These are phyloP conservation scores for Chymomyza caudatula DNA, from an alignment of 2,888 invertebrate species.

Conservation along the genomic window DNA sequence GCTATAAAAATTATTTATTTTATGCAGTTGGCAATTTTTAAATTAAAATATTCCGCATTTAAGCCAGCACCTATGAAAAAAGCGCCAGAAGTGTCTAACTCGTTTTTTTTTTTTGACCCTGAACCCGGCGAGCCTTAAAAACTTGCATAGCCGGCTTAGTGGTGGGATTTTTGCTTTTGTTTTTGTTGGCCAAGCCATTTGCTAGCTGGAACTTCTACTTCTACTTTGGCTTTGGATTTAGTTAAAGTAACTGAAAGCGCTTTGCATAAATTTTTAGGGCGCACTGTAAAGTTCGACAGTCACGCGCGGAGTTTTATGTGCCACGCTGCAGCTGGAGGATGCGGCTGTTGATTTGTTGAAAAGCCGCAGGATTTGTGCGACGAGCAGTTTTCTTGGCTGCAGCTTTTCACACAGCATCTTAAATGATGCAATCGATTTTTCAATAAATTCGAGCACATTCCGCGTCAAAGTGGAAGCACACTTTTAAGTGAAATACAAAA, in stretches of 20 bases:
- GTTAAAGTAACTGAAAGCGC: conserved; percentile 67
- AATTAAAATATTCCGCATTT: neutral
- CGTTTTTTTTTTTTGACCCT: conserved; percentile 44
- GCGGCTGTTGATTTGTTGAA: conserved; percentile 65
- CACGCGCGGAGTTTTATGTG: conserved; percentile 56
- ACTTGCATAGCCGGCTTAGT: conserved; percentile 52
- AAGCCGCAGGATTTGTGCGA: conserved; percentile 67
- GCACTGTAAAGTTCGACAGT: conserved; percentile 61
- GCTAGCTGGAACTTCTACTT: conserved; percentile 26
- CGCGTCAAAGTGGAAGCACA: conserved; percentile 18
- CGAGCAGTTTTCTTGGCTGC: conserved; percentile 44
- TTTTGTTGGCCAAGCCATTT: conserved; percentile 17
- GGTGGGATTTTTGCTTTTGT: conserved; percentile 40
- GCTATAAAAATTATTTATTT: neutral
- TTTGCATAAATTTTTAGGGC: conserved; percentile 61
- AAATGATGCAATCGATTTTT: conserved; percentile 59
- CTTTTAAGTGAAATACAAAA: conserved; percentile 59
- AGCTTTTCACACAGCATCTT: conserved; percentile 36
- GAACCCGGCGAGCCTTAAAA: conserved; percentile 25
- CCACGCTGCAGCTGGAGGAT: conserved; percentile 26
- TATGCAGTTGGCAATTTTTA: neutral
- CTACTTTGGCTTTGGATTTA: conserved; percentile 49
- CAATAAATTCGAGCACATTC: conserved; percentile 59
- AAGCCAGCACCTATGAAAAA: neutral
- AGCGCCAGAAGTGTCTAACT: neutral